Evolutionary conservation across 2,113 vertebrate genomes (phyloP), one percentile per base, ranked within the genome.

Genomic region (Synchiropus splendidus): DNA sequence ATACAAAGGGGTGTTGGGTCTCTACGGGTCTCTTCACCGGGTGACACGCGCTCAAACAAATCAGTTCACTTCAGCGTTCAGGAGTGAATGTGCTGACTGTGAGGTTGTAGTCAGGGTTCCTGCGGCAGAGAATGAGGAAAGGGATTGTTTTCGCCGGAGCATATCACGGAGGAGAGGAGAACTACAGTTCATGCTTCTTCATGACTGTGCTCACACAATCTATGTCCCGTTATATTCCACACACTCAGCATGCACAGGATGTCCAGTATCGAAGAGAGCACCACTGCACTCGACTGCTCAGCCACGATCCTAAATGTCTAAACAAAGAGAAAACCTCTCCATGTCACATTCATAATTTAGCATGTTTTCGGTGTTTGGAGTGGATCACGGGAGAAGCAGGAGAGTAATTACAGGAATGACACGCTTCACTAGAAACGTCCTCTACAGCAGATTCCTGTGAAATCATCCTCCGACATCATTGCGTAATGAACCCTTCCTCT

Each of bases 321-420:
- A 43, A n/a, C n/a, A n/a, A n/a, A n/a, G n/a, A 52, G 32, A 42
- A 42, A 40, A 42, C 30, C 39, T 18, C 38, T 18, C 31, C 16
- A 10, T 37, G 40, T 59, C 39, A 16, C 34, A 75, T 71, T 63
- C 54, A 75, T 66, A 58, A 42, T 41, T 27, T 15, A 46, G 58
- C 61, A 63, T 67, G 56, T 70, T 68, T 69, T 65, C 8, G 61
- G 48, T 52, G 51, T 71, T 61, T 40, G 15, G 48, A 16, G 31
- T 61, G 57, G 65, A 43, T 70, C 67, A 47, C 33, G 45, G 46
- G 59, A 64, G 59, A 27, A 27, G 21, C 58, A 53, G 54, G 56
- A 55, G 67, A 45, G 57, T 51, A 53, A 70, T 54, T 42, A 50
- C 63, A 67, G 40, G 52, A 27, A 13, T 9, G 43, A 56, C 15